Evolutionary conservation across 2,797 vertebrate species (phyloP), one percentile per base, ranked within the genome.

Genomic region (Sebastes steindachneri): DNA sequence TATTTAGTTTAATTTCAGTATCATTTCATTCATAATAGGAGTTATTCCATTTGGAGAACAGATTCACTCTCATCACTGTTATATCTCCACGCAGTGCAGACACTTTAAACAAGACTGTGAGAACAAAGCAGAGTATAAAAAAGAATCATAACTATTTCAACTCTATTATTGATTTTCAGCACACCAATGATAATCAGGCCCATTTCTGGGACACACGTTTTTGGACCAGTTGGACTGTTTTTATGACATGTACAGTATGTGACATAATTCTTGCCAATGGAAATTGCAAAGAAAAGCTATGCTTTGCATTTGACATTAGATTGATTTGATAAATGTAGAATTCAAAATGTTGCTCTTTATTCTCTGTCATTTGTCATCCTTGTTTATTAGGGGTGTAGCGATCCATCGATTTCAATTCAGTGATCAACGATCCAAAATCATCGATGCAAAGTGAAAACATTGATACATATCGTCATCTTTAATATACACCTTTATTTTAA

Each of bases 1-100:
- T 76, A 19, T 73, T 80, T 14, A 60, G 58, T 81, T 84, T 85
- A 31, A 83, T 83, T 86, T 83, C 69, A 62, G 73, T 19, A 17
- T 73, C 25, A 23, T 89, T 78, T 73, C 35, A 53, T 69, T 81
- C 54, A 72, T 69, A 17, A 58, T 72, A 51, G 25, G 72, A 51
- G 41, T 66, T 64, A 65, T 58, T 37, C 25, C 31, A 10, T 79
- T 75, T 64, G 57, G 45, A 69, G 33, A 74, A 19, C 48, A 45
- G 41, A 45, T 64, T 72, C 15, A 2, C 21, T 68, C 29, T 68
- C 64, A 77, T 77, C 67, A 73, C 45, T 19, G 9, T 58, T 65
- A 26, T 17, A 58, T 74, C 35, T 17, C 25, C 29, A n/a, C 17
- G 28, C 54, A 33, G 29, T 12, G 26, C 41, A 28, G 45, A 63